phyloP scores from a whole-genome alignment of 2,888 invertebrate species.

The Bombylius discolor region DNA sequence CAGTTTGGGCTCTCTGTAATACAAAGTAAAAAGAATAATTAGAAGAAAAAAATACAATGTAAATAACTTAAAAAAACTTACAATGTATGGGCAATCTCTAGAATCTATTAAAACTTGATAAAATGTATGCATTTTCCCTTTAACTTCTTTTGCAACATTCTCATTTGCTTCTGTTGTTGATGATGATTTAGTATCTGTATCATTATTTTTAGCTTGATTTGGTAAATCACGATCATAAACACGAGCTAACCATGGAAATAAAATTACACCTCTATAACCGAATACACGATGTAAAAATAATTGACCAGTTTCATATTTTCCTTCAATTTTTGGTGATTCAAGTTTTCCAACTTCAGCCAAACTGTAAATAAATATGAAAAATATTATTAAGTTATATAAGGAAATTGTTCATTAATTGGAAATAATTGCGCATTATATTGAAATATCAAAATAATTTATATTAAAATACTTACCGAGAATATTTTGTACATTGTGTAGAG shows the following conservation, averaged over 20 bases:
- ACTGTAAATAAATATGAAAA: slow-evolving; percentile 38
- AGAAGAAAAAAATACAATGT: not conserved
- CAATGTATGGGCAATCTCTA: slow-evolving; percentile 87
- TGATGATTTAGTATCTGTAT: slow-evolving; percentile 12
- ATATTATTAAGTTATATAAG: too few species aligned
- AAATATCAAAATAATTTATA: too few species aligned
- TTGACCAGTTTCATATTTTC: slow-evolving; percentile 93
- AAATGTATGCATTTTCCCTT: slow-evolving; percentile 84
- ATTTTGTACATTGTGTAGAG: slow-evolving; percentile 7
- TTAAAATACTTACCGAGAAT: slow-evolving; percentile 6
- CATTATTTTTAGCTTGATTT: slow-evolving; percentile 43
- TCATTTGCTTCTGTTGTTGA: slow-evolving; percentile 4
- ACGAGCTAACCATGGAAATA: slow-evolving; percentile 93
- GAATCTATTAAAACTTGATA: slow-evolving; percentile 97
- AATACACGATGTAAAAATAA: slow-evolving; percentile 92
- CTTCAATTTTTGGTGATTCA: slow-evolving; percentile 68
- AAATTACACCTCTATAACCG: slow-evolving; percentile 90
- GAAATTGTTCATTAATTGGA: too few species aligned
- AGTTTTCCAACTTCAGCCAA: slow-evolving; percentile 89
- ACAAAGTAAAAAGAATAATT: not conserved
- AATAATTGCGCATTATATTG: not conserved
- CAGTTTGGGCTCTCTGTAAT: slow-evolving; percentile 80
- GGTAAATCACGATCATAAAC: slow-evolving; percentile 88
- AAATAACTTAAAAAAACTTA: slow-evolving; percentile 16
- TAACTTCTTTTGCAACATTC: slow-evolving; percentile 68